Evolutionary conservation across 2,113 vertebrate species (phyloP).

Genomic region (Chunga burmeisteri): DNA sequence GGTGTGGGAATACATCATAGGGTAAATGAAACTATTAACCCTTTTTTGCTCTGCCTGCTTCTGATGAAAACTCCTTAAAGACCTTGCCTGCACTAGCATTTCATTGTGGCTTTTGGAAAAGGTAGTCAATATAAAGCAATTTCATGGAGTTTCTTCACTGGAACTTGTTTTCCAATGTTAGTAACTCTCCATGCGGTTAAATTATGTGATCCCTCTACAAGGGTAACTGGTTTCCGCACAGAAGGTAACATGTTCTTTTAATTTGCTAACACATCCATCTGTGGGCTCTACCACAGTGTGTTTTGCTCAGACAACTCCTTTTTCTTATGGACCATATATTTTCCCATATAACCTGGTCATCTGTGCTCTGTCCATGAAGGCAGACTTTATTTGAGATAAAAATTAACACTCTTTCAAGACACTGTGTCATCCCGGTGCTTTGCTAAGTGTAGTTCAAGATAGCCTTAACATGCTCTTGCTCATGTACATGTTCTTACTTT

Average conservation of each 20-base stretch:
- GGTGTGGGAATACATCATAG: background rate
- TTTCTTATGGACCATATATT: background rate
- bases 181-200: background rate
- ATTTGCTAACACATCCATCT: background rate
- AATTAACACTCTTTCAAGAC: background rate
- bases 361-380: background rate
- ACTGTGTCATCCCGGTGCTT: background rate
- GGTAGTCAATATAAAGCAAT: background rate
- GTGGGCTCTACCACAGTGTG: background rate
- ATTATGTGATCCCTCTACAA: background rate
- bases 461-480: background rate
- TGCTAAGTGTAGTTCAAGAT: background rate
- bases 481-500: background rate
- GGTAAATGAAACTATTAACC: conserved; percentile 24
- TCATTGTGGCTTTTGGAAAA: background rate
- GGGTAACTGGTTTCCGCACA: background rate
- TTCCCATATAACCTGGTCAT: background rate
- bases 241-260: background rate
- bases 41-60: background rate
- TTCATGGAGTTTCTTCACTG: background rate
- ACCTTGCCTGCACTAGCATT: background rate
- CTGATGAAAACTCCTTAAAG: background rate
- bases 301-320: background rate
- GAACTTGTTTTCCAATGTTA: background rate
- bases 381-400: background rate